Evolutionary conservation across 2,797 vertebrate genomes (phyloP), one percentile per base, ranked within the genome.

Genomic region (Phoxinus dragarum): DNA sequence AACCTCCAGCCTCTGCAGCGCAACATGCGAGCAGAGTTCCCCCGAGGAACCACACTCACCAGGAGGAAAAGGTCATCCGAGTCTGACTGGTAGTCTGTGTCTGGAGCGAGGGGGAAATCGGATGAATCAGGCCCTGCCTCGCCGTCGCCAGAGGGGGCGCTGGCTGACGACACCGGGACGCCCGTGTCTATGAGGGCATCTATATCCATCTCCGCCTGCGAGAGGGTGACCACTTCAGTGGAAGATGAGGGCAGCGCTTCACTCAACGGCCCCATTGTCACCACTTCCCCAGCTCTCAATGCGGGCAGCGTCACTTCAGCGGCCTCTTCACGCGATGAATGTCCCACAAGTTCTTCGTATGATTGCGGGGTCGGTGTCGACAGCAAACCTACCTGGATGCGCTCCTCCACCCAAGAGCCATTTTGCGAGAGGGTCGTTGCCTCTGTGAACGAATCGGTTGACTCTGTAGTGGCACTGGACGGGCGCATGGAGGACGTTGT

Each of bases 41-140:
- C 77, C 77, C 2, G 38, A 82, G 52, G 73, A 77, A 69, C 85
- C 79, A 75, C 86, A 95, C 95, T 96, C 94, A 96, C 95, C 95
- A n/a, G 84, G 23, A 91, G 80, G 44, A 90, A 87, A 82, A 91
- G 88, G 11, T 88, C 91, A 86, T 90, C 81, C 31, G 92, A 90
- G 89, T 95, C 93, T 23, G 93, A 93, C 49, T 94, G 94, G 88
- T 89, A 90, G 84, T 91, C 87, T 82, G 81, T 87, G 67, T 93
- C 92, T 75, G 88, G 71, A 82, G 42, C 6, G 36, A 85, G 86
- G 4, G 86, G 87, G 76, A 66, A 89, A 82, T 89, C 52, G 0
- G 86, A 90, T 1, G 0, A 71, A 85, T 80, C 82, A 89, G 66
- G 89, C 47, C 40, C 80, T 56, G 81, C 85, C 17, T 81, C 84